phyloP scores from a whole-genome alignment of 1,140 invertebrate species.

The Diorhabda sublineata region DNA sequence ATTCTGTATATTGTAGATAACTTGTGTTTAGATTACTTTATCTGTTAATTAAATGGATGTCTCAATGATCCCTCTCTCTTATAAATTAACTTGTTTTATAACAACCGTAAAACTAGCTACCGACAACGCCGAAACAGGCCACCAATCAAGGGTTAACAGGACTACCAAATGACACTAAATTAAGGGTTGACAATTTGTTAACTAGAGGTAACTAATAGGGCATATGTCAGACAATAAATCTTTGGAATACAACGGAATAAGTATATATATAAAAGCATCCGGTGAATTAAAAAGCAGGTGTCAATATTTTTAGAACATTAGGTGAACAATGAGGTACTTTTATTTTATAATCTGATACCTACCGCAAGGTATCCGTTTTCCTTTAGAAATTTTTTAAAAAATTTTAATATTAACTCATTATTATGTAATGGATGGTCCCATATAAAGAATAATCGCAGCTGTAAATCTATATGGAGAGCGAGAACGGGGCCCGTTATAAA shows the following conservation, averaged over 20 bases:
- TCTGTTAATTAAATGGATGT: background rate
- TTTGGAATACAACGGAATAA: constrained; percentile 13
- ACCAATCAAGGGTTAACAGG: constrained; percentile 13
- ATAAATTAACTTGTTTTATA: constrained; percentile 12
- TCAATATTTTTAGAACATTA: constrained; percentile 26
- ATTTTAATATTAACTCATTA: no score
- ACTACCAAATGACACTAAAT: constrained; percentile 21
- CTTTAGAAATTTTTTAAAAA: no score
- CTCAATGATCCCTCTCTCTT: background rate
- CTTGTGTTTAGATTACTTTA: no score
- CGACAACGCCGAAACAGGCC: constrained; percentile 1
- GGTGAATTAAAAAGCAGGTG: constrained; percentile 26
- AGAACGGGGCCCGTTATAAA: constrained; percentile 28
- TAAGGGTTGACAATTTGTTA: constrained; percentile 21
- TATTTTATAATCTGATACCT: no score
- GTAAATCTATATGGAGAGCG: constrained; percentile 24
- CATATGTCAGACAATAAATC: constrained; percentile 17
- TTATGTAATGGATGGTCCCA: background rate
- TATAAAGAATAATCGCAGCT: constrained; percentile 14
- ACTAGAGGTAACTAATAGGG: constrained; percentile 14
- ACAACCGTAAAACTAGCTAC: constrained; percentile 10
- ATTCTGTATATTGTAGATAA: no score
- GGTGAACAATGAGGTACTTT: no score
- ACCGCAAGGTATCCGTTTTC: no score
- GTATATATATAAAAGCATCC: constrained; percentile 20